phyloP scores from a whole-genome alignment of 2,888 invertebrate genomes.

The Parnassius apollo region DNA sequence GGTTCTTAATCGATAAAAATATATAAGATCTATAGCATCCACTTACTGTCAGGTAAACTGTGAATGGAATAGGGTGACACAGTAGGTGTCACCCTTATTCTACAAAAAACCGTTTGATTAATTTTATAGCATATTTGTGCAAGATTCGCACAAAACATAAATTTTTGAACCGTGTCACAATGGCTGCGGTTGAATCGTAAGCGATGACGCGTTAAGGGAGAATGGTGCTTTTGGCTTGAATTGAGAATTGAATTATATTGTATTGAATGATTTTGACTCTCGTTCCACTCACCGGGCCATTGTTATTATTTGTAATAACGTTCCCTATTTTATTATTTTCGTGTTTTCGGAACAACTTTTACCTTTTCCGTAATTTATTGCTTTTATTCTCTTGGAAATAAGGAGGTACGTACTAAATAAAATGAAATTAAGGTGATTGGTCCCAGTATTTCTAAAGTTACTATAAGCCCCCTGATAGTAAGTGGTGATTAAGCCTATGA shows the following conservation, averaged over 20 bases:
- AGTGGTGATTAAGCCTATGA: too few relatives aligned
- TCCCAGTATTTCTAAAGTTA: too few relatives aligned
- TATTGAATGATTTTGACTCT: conserved; percentile 18
- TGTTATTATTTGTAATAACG: conserved; percentile 13
- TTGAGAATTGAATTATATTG: conserved; percentile 20
- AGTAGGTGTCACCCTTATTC: too few relatives aligned
- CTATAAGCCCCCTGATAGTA: too few relatives aligned
- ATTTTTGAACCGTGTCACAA: conserved; percentile 4
- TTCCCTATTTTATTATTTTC: conserved; percentile 9
- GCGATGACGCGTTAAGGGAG: conserved; percentile 14
- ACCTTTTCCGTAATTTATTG: not conserved
- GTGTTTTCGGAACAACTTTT: not conserved
- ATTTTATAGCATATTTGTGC: too few relatives aligned
- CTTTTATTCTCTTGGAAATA: not conserved
- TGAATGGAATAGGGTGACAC: too few relatives aligned
- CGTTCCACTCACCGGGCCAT: conserved; percentile 6
- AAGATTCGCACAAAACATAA: not conserved
- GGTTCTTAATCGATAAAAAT: too few relatives aligned
- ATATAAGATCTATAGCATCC: too few relatives aligned
- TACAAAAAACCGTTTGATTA: too few relatives aligned
- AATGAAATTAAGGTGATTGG: too few relatives aligned
- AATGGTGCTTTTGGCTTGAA: conserved; percentile 17
- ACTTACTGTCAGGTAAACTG: too few relatives aligned
- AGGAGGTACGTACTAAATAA: not conserved
- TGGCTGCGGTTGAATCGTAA: not conserved